phyloP scores from a whole-genome alignment of 2,797 vertebrate genomes.

The Dipus sagitta region DNA sequence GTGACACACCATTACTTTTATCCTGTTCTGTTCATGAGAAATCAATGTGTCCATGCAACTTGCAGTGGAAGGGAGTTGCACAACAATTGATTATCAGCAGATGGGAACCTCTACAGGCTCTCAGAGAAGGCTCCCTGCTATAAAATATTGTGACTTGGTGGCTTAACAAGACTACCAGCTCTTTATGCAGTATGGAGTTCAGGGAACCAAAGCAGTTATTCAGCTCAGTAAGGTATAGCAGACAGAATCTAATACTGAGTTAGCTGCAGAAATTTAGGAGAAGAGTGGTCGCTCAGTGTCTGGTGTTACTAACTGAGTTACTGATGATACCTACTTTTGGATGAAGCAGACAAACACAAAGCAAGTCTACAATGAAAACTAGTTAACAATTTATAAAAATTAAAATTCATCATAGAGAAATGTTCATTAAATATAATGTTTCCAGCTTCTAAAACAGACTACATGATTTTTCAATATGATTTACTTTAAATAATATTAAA shows the following conservation, averaged over 20 bases:
- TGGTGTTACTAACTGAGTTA: background rate
- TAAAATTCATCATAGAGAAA: background rate
- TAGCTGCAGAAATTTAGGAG: background rate
- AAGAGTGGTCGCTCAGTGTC: background rate
- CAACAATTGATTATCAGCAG: background rate
- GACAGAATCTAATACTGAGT: background rate
- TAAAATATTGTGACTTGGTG: background rate
- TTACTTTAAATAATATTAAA: constrained; percentile 48
- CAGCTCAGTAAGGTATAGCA: background rate
- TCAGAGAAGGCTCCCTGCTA: background rate
- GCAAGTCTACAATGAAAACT: background rate
- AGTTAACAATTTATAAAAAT: background rate
- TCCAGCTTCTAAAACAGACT: background rate
- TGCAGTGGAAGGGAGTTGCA: background rate
- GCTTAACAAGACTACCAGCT: background rate
- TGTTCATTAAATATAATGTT: background rate
- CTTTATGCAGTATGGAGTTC: background rate
- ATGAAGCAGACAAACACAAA: background rate
- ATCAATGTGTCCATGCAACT: background rate
- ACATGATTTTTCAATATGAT: background rate
- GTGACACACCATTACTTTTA: background rate
- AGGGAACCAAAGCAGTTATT: background rate
- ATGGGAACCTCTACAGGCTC: background rate
- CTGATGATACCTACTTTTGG: background rate
- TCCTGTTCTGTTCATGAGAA: background rate